Percentiles rank a stretch among this genome's conserved stretches.
Conservation (phyloP, 2,797 vertebrate species). For the Coccyzus lansbergi region DNA sequence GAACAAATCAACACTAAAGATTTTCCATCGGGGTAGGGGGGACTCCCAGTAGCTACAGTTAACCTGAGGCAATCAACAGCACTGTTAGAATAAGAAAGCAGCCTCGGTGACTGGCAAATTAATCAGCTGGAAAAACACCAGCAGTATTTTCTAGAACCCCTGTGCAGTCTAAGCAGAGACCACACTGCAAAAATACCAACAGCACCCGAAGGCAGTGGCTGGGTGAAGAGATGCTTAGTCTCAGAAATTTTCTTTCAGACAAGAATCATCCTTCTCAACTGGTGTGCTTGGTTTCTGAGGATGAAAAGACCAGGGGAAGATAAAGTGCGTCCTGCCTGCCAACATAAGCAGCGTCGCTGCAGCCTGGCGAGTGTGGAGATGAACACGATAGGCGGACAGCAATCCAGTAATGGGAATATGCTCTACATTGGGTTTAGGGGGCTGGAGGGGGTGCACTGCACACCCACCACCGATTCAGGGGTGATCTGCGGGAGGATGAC, state of each 20-base stretch:
- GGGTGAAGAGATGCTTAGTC: background rate
- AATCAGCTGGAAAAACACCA: background rate
- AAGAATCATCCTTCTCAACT: constrained; percentile 91
- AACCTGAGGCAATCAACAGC: background rate
- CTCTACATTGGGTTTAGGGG: constrained; percentile 87
- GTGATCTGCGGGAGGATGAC: constrained; percentile 82
- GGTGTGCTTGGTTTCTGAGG: constrained; percentile 96
- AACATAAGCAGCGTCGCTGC: constrained; percentile 82
- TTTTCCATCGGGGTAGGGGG: background rate
- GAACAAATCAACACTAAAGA: background rate
- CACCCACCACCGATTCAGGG: constrained; percentile 80
- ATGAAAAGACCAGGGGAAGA: constrained; percentile 94
- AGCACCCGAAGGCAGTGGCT: background rate
- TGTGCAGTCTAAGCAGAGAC: background rate
- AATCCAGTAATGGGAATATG: constrained; percentile 84
- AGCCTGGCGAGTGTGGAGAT: constrained; percentile 89
- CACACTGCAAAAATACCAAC: background rate
- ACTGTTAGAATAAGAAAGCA: background rate
- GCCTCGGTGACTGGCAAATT: background rate
- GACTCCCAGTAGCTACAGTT: background rate
- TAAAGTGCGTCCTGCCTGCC: constrained; percentile 84
- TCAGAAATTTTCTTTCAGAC: constrained; percentile 77
- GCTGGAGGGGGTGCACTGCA: constrained; percentile 83
- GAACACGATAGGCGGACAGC: constrained; percentile 75
- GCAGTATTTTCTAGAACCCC: background rate